Percentiles rank a stretch among this genome's conserved stretches.
These are phyloP conservation scores for Pygoscelis antarcticus DNA, from an alignment of 2,113 vertebrate genomes.

Conservation along the genomic window DNA sequence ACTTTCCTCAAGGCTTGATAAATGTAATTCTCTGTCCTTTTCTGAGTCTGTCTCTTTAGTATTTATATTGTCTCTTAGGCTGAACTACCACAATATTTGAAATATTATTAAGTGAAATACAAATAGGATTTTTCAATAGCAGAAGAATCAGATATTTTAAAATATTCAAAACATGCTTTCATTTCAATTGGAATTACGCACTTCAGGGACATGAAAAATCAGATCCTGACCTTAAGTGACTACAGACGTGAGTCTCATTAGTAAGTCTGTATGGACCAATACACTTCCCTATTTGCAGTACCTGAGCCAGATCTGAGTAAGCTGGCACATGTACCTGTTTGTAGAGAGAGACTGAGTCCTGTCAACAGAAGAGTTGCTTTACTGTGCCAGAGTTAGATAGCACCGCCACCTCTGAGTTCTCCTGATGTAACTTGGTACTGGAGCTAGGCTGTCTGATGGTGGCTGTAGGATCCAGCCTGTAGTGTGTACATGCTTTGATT, in stretches of 20 bases:
- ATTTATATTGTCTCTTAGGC: background rate
- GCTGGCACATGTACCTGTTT: background rate
- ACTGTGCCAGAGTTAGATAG: background rate
- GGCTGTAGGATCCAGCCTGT: background rate
- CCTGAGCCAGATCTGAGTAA: background rate
- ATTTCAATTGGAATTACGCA: background rate
- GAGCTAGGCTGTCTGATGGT: background rate
- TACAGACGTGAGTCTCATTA: background rate
- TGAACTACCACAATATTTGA: background rate
- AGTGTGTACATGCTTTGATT: background rate
- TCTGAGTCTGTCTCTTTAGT: background rate
- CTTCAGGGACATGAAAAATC: background rate
- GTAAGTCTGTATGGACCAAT: background rate
- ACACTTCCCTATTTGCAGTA: background rate
- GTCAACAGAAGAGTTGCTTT: background rate
- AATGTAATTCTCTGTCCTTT: background rate
- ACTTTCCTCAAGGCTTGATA: background rate
- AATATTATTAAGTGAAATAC: background rate
- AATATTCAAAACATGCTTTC: background rate
- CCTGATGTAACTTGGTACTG: fast-evolving
- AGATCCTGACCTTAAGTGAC: background rate
- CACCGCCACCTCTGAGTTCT: background rate
- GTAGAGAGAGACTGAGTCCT: background rate
- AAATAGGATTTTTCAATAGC: background rate
- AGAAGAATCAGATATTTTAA: background rate